A percentile compares a stretch with the other conserved stretches of the same genome.
Conservation (phyloP, 2,797 vertebrate genomes). For the Lepus townsendii region DNA sequence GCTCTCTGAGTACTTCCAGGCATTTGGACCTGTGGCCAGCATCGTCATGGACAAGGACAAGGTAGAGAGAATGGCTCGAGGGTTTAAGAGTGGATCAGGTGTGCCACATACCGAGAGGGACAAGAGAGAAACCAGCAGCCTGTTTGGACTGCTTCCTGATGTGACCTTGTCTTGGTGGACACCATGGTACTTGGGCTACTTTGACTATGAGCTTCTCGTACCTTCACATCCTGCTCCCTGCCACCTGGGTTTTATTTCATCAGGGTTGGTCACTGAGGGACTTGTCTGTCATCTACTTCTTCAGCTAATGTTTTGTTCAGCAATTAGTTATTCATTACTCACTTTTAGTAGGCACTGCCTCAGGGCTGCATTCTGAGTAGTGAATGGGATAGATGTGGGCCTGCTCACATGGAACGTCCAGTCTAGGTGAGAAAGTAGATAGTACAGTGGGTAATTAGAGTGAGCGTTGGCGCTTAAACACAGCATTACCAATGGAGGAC, state of each 20-base stretch:
- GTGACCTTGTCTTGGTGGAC: background rate
- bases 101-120: background rate
- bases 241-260: background rate
- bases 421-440: background rate
- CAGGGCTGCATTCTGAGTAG: slow-evolving; percentile 25
- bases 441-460: background rate
- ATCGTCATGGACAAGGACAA: slow-evolving; percentile 96
- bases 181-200: background rate
- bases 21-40: slow-evolving; percentile 91
- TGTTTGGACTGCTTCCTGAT: background rate
- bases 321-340: background rate
- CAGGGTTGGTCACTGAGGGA: background rate
- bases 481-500: background rate
- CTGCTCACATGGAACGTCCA: background rate
- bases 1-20: slow-evolving; percentile 91
- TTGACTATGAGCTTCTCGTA: background rate
- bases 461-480: background rate
- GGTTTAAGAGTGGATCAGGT: background rate
- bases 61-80: slow-evolving; percentile 86
- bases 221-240: no score
- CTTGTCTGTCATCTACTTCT: slow-evolving; percentile 7
- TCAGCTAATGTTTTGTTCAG: background rate
- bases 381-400: background rate
- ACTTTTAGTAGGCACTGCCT: background rate
- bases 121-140: background rate